phyloP scores from a whole-genome alignment of 2,888 invertebrate species.

The Hyalella azteca region DNA sequence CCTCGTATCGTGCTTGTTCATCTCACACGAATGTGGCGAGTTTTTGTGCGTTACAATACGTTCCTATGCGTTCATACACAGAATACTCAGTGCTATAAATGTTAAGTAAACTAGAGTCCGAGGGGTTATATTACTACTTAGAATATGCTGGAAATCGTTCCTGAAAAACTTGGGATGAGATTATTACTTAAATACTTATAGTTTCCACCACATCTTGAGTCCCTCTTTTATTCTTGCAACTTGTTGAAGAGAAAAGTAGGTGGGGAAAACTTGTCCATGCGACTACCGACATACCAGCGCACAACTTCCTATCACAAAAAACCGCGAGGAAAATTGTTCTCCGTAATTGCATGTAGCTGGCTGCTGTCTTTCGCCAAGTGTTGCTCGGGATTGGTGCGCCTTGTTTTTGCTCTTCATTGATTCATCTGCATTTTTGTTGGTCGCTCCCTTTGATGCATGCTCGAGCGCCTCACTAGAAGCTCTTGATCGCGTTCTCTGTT shows the following conservation, averaged over 20 bases:
- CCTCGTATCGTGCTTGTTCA: background rate
- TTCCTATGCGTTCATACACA: background rate
- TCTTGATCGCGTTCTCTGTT: background rate
- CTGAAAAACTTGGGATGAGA: background rate
- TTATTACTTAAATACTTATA: background rate
- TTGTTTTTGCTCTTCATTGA: conserved; percentile 26
- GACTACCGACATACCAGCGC: background rate
- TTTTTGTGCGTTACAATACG: background rate
- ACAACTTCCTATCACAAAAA: background rate
- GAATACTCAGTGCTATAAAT: too few species aligned
- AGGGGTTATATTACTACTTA: too few species aligned
- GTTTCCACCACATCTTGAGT: background rate
- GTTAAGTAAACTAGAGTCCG: too few species aligned
- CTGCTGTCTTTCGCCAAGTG: conserved; percentile 16
- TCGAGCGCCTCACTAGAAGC: background rate
- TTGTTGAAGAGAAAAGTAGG: too few species aligned
- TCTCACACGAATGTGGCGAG: background rate
- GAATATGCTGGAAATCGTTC: background rate
- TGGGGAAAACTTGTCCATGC: background rate
- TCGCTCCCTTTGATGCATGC: conserved; percentile 6
- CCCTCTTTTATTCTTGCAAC: background rate
- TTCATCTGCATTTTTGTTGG: conserved; percentile 4
- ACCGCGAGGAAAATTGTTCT: conserved; percentile 7
- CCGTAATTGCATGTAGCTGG: conserved; percentile 27
- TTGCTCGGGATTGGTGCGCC: conserved; percentile 1